These are phyloP conservation scores for Bombus pyrosoma DNA, from an alignment of 1,140 invertebrate genomes.

Conservation along the genomic window DNA sequence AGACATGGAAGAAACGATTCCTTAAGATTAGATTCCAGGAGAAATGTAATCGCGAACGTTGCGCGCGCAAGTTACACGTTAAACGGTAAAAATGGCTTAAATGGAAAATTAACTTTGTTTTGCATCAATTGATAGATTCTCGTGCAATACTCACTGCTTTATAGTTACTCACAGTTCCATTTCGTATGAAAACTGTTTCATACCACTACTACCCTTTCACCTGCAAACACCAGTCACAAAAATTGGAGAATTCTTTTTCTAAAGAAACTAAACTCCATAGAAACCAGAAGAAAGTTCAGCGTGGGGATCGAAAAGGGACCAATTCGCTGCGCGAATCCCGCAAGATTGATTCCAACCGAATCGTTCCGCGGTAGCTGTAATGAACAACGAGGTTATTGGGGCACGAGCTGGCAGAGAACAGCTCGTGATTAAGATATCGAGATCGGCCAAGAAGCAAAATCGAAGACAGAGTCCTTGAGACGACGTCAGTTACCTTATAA, in stretches of 20 bases:
- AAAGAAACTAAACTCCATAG: not conserved
- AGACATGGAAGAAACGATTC: no score
- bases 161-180: no score
- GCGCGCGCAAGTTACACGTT: no score
- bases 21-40: no score
- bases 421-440: constrained; percentile 21
- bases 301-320: not conserved
- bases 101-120: no score
- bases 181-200: not conserved
- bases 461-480: not conserved
- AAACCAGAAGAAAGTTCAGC: not conserved
- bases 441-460: not conserved
- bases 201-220: no score
- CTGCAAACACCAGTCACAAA: not conserved
- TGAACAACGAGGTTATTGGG: constrained; percentile 29
- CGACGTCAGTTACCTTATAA: not conserved
- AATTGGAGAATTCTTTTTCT: not conserved
- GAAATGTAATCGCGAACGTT: no score
- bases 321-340: not conserved
- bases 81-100: no score
- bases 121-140: no score
- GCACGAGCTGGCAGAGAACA: not conserved
- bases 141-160: no score
- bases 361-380: not conserved
- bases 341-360: not conserved